Conservation (phyloP, 2,113 vertebrate genomes). For the Podarcis cretensis region DNA sequence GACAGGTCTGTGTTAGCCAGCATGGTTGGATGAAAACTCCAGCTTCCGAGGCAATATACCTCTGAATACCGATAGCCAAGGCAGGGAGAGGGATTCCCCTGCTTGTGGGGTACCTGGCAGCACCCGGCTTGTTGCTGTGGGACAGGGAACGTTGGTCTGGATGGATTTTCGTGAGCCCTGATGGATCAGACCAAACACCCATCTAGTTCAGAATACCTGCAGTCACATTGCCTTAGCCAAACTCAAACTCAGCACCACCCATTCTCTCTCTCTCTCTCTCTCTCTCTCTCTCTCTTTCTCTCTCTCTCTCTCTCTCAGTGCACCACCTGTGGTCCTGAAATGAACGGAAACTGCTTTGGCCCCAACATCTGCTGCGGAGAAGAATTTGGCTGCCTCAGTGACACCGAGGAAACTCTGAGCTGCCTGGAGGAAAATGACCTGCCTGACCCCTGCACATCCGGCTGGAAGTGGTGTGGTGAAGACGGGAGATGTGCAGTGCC, state of each 20-base stretch:
- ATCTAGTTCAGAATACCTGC: not conserved
- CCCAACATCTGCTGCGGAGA: conserved; percentile 86
- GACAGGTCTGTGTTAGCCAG: not conserved
- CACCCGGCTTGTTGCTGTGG: not conserved
- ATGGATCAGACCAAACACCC: not conserved
- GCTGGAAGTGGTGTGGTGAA: conserved; percentile 75
- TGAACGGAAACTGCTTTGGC: conserved; percentile 86
- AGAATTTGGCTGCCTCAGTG: conserved; percentile 84
- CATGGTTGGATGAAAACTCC: not conserved
- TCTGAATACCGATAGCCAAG: too few relatives aligned
- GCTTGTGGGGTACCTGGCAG: not conserved
- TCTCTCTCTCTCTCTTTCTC: not conserved
- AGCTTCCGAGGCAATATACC: not conserved
- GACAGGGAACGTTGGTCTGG: not conserved
- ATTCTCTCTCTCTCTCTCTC: too few relatives aligned
- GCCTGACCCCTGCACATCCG: conserved; percentile 82
- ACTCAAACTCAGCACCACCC: too few relatives aligned
- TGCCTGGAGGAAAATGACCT: conserved; percentile 84
- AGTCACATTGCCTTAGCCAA: not conserved
- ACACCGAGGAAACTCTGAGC: conserved; percentile 77
- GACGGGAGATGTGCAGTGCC: conserved; percentile 78
- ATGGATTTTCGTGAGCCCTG: not conserved
- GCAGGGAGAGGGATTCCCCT: not conserved
- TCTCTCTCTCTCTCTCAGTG: conserved; percentile 73
- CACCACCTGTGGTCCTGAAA: conserved; percentile 84